A percentile compares a stretch with the other conserved stretches of the same genome.
phyloP scores from a whole-genome alignment of 1,140 invertebrate species.

The Paraescarpia echinospica region DNA sequence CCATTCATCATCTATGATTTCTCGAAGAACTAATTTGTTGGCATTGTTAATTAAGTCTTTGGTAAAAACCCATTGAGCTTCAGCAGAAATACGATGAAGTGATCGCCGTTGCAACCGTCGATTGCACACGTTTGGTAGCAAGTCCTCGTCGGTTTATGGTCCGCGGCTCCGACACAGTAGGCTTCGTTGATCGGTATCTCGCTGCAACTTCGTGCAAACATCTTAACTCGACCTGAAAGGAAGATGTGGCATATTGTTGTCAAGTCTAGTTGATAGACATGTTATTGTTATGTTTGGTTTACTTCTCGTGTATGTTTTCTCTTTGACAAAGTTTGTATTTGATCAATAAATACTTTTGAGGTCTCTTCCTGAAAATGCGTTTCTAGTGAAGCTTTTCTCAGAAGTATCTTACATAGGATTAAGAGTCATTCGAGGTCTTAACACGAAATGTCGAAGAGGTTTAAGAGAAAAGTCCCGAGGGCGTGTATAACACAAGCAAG shows the following conservation, averaged over 20 bases:
- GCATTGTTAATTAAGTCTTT: neutral
- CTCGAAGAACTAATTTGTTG: neutral
- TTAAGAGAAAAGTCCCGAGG: too few species aligned
- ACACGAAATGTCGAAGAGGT: too few species aligned
- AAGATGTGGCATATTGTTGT: neutral
- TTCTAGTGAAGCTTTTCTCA: too few species aligned
- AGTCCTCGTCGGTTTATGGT: neutral
- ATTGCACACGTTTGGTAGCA: neutral
- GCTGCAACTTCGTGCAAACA: conserved; percentile 2
- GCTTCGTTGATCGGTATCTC: neutral
- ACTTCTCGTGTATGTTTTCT: too few species aligned
- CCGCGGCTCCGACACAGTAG: neutral
- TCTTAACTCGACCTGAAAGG: neutral
- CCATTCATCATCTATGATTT: neutral
- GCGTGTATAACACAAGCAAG: too few species aligned
- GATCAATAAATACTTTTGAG: too few species aligned
- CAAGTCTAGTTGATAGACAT: too few species aligned
- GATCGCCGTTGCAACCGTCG: neutral
- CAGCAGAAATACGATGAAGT: neutral
- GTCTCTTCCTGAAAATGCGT: too few species aligned
- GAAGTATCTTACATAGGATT: too few species aligned
- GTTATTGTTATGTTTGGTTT: too few species aligned
- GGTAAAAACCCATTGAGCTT: neutral
- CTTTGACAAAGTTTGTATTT: too few species aligned
- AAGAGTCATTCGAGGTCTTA: too few species aligned